These are phyloP conservation scores for Heterohyrax brucei DNA, from an alignment of 2,797 vertebrate genomes.

Conservation along the genomic window DNA sequence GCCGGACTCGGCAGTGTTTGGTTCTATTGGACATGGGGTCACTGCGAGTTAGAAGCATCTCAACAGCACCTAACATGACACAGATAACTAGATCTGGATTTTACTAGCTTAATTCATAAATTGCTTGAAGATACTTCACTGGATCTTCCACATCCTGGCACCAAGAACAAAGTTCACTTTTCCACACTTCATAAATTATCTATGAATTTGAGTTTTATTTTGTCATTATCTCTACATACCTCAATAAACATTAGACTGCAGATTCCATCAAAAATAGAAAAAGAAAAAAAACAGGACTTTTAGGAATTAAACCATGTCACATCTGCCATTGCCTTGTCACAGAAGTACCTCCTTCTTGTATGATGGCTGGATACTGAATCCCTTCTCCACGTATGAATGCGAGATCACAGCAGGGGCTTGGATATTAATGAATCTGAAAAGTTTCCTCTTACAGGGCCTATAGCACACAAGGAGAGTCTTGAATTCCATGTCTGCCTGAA, in stretches of 20 bases:
- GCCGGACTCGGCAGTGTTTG: too few species aligned
- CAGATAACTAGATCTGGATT: not conserved
- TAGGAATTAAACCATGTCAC: not conserved
- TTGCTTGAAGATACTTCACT: not conserved
- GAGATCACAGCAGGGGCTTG: not conserved
- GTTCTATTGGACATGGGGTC: too few species aligned
- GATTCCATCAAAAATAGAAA: not conserved
- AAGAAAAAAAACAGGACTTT: not conserved
- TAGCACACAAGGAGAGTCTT: not conserved
- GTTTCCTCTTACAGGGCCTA: conserved; percentile 11
- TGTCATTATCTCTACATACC: not conserved
- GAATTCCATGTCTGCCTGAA: conserved; percentile 50
- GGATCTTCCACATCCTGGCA: not conserved
- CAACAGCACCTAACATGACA: too few species aligned
- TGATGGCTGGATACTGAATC: not conserved
- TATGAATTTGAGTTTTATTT: not conserved
- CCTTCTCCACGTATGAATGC: not conserved
- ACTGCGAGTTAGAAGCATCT: too few species aligned
- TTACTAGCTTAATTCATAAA: conserved; percentile 2
- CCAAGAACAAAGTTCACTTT: not conserved
- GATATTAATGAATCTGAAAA: conserved; percentile 46
- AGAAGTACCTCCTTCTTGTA: not conserved
- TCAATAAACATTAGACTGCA: not conserved
- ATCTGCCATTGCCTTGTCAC: not conserved
- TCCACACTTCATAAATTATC: conserved; percentile 9